These are phyloP conservation scores for Amiota minor DNA, from an alignment of 2,888 invertebrate genomes.

Conservation along the genomic window DNA sequence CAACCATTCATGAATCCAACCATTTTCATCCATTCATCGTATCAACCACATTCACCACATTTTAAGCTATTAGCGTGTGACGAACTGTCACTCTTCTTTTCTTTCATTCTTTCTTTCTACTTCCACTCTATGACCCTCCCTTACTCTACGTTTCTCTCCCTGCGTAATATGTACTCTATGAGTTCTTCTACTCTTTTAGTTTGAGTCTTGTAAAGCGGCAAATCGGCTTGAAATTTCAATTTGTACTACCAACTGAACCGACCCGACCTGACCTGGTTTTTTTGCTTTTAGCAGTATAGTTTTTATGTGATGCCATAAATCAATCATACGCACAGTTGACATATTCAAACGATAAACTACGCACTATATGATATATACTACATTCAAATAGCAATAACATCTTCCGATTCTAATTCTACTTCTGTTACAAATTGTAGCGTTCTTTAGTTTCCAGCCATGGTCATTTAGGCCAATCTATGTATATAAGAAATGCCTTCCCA, in stretches of 20 bases:
- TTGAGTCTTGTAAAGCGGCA: no score
- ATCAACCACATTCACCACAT: not conserved
- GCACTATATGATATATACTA: not conserved
- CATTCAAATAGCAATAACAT: no score
- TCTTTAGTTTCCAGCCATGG: no score
- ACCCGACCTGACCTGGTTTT: not conserved
- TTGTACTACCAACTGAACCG: no score
- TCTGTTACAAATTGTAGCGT: no score
- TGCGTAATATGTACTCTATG: no score
- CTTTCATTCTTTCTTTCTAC: no score
- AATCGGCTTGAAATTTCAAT: no score
- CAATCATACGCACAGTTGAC: slow-evolving; percentile 56
- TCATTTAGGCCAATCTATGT: no score
- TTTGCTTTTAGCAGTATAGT: slow-evolving; percentile 31
- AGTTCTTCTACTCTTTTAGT: no score
- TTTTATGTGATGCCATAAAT: slow-evolving; percentile 59
- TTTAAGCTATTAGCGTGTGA: slow-evolving; percentile 16
- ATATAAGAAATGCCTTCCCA: no score
- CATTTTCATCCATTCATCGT: not conserved
- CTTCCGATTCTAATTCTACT: no score
- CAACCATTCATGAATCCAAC: not conserved
- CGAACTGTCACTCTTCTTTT: not conserved
- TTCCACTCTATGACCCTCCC: not conserved
- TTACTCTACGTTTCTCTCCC: not conserved
- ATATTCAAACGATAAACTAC: slow-evolving; percentile 41